Evolutionary conservation across 2,113 vertebrate genomes (phyloP), one percentile per base, ranked within the genome.

Genomic region (Pogona vitticeps): DNA sequence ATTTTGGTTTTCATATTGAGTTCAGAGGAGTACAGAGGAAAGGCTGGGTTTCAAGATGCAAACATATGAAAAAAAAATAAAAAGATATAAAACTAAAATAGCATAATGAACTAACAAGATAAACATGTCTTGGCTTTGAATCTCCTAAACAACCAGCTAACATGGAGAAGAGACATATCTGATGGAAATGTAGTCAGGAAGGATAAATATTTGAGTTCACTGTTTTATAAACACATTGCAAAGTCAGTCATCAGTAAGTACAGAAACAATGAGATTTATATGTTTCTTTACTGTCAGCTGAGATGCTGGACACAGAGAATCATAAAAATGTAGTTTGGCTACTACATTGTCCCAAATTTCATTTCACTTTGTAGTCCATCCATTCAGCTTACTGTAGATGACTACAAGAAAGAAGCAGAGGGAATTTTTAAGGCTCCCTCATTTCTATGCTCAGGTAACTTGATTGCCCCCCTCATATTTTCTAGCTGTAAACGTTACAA

Each of bases 391-490:
- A 65, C 88, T 93, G 86, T 92, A 77, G 93, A 81, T 80, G 90
- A 89, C 91, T 9, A 8, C 78, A 82, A 90, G 85, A 82, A 80
- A 92, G 91, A 83, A 23, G 82, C 89, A 84, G 87, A 87, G 31
- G 68, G 85, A 84, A 80, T 89, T 75, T 86, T 92, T 90, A 85
- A 94, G 38, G 28, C 88, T 89, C 92, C 81, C 89, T 94, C 91
- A 68, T 88, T 90, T 94, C 94, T 92, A 40, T 93, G 94, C 94
- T 92, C 92, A 82, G 90, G 88, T 95, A 88, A 92, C 93, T 96
- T 96, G 95, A 96, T 91, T 91, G 85, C 88, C 84, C 67, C 94
- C 85, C 58, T 87, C 31, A 26, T 95, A 91, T 72, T 96, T 96
- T 93, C 89, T 88, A 88, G 90, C 90, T 82, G 71, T 95, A 94